A percentile compares a stretch with the other conserved stretches of the same genome.
Evolutionary conservation across 2,888 invertebrate genomes (phyloP).

Genomic region (Drosophila kuntzei): DNA sequence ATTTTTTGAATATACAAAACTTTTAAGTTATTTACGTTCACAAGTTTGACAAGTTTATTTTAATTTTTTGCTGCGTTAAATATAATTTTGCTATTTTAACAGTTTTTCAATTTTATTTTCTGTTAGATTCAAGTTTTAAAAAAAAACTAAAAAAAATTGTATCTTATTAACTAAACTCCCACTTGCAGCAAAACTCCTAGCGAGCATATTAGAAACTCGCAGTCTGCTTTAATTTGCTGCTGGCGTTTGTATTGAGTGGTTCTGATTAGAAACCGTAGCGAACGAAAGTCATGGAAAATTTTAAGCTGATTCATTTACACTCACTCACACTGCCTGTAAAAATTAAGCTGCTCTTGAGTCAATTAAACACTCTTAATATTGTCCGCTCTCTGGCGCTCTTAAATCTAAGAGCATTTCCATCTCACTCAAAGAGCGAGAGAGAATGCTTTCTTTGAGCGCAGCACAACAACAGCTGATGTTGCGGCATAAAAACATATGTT

Average conservation of each 20-base stretch:
- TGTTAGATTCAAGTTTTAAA: too few species aligned
- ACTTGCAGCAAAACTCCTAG: background rate
- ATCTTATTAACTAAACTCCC: background rate
- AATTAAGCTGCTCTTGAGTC: constrained; percentile 38
- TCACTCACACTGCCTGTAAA: background rate
- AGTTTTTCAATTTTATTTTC: too few species aligned
- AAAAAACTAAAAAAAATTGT: too few species aligned
- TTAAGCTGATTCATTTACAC: background rate
- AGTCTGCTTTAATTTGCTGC: background rate
- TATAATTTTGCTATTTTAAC: too few species aligned
- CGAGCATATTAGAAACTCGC: background rate
- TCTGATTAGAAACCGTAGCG: constrained; percentile 2
- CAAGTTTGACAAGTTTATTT: too few species aligned
- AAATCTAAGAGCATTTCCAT: constrained; percentile 29
- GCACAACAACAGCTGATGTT: constrained; percentile 43
- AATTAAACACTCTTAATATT: background rate
- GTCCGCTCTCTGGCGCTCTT: constrained; percentile 20
- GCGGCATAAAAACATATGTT: constrained; percentile 48
- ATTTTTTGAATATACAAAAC: too few species aligned
- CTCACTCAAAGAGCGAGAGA: background rate
- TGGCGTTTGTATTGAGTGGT: background rate
- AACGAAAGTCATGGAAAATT: background rate
- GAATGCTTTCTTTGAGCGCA: constrained; percentile 21
- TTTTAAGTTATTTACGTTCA: too few species aligned
- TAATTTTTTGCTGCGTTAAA: too few species aligned